Evolutionary conservation across 1,140 invertebrate genomes (phyloP), one percentile per base, ranked within the genome.

Genomic region (Gryon sp.): DNA sequence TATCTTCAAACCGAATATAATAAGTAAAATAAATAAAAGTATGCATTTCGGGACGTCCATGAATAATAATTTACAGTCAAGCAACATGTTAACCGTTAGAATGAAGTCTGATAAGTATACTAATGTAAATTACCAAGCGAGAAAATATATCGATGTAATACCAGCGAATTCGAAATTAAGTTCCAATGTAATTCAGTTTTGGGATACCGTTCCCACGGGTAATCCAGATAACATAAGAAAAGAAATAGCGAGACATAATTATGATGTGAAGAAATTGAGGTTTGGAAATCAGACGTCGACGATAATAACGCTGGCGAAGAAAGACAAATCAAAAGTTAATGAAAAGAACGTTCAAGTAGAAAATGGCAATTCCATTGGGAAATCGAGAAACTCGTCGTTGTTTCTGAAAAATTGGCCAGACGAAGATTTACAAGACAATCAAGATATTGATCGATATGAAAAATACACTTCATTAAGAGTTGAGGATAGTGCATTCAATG

Each of bases 381-480:
- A 34, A 19, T 2, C 1, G 2, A 11, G 16, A 16, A 36, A 52
- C 9, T 28, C 43, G n/a, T 55, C 43, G 14, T 11, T 48, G 4
- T 7, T 65, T 6, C 41, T 81, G 18, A 88, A 87, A 59, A 83
- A 84, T 24, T 88, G 87, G 87, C 83, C 86, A 0, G 83, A 83
- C 19, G 79, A 78, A 0, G 69, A 76, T 15, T 15, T 82, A 0
- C 60, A 83, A 6, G 75, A 78, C 8, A 22, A 69, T 0, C 74
- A 84, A 3, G 86, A 88, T 72, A 30, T 86, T 0, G 80, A 82
- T 12, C 82, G 86, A 76, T 87, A 87, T 7, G 81, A 88, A 3
- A 85, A 82, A 18, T 87, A 88, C 15, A 87, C 84, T 5, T 80
- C 81, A 0, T 70, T 76, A n/a, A 5, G 60, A 3, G 46, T 62